Base-by-base conservation (phyloP, 2,113 vertebrate species). In the Cynocephalus volans region DNA sequence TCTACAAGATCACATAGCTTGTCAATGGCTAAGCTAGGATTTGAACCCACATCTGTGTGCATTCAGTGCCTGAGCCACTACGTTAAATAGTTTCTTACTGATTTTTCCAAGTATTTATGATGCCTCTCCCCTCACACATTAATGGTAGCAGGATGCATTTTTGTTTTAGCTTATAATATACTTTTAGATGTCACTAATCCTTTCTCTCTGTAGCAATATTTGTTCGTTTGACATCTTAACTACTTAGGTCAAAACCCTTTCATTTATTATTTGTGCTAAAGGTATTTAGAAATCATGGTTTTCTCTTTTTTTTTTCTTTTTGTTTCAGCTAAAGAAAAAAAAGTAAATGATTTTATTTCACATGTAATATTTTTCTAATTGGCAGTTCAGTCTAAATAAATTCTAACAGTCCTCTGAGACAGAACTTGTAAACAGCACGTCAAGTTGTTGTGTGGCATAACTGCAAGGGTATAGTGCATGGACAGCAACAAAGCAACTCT, bases 301-400 rank as follows among this genome's bases (percentile, higher is more conserved):
- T 31, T 23, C 1, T 45, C 1, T 45, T 75, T 67, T 50, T 58
- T 58, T 88, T 36, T 75, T 28, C 5, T 80, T 62, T 50, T 67
- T 41, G 50, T 91, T 72, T 82, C 81, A 97, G 26, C 48, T 85
- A 56, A 77, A 64, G 62, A n/a, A 28, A 50, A 87, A 64, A 85
- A 76, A 11, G 14, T n/a, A 85, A 90, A 86, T 88, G 50, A 72
- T 31, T 94, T 87, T 88, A 31, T 83, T 95, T 94, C 72, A 48
- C 36, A 52, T 56, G 15, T 80, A 13, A 23, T 75, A 82, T 21
- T 82, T 91, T 97, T 80, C 41, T 85, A 72, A 95, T 58, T 84
- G 93, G 24, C 58, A 89, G 4, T 90, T 88, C 19, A 84, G n/a
- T 83, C 65, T 84, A 70, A 93, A 91, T 8, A 95, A 75, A 21